These are phyloP conservation scores for Thymelicus sylvestris DNA, from an alignment of 2,888 invertebrate genomes.

Conservation along the genomic window DNA sequence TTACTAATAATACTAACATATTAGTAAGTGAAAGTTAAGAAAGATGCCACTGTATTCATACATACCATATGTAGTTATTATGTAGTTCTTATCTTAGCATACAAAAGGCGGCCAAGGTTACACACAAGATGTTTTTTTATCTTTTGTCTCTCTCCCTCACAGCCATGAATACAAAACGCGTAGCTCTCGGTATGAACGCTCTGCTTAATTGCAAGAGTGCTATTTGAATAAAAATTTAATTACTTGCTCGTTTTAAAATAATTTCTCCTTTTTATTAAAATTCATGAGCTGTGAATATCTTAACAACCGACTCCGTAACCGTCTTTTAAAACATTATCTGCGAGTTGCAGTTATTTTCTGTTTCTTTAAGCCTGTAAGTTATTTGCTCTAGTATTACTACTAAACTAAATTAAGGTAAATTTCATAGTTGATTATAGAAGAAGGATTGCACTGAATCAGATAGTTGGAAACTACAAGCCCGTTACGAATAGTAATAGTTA, in stretches of 20 bases:
- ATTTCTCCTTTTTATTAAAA: background rate
- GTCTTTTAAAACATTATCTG: background rate
- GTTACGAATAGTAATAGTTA: no score
- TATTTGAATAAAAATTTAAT: constrained; percentile 31
- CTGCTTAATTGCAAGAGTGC: constrained; percentile 20
- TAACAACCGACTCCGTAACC: background rate
- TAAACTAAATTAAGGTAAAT: no score
- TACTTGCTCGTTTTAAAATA: constrained; percentile 21
- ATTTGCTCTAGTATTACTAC: no score
- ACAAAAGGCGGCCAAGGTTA: background rate
- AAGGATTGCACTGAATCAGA: no score
- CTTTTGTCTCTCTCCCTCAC: background rate
- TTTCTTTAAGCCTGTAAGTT: no score
- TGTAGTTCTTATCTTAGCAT: background rate
- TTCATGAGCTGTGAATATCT: constrained; percentile 3
- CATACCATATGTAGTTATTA: background rate
- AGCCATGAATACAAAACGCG: constrained; percentile 1
- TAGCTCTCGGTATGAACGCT: constrained; percentile 12
- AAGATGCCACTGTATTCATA: background rate
- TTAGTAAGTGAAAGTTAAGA: no score
- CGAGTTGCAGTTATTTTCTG: no score
- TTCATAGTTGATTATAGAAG: no score
- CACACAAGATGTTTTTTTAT: background rate
- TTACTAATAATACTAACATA: no score
- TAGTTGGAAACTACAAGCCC: no score